Conservation (phyloP, 53 echinoderm and acorn worm species). For the Henricia sp. region DNA sequence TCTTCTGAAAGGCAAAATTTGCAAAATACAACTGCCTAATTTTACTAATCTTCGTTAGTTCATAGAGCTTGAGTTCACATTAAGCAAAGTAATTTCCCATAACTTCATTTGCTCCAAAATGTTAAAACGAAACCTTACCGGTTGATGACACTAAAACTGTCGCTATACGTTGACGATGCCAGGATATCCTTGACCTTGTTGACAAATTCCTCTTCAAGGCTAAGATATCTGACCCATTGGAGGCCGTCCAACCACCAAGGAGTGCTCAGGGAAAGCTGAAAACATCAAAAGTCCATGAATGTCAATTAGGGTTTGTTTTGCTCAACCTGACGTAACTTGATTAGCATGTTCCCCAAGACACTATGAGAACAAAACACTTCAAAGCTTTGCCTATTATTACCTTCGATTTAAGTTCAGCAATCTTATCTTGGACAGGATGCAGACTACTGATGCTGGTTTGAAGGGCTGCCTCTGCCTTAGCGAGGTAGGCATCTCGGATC, state of each 20-base stretch:
- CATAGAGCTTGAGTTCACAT: not conserved
- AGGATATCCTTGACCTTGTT: conserved; percentile 78
- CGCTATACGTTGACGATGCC: conserved; percentile 37
- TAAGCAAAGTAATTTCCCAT: not conserved
- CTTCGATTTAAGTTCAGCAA: conserved; percentile 62
- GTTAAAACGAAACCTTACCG: conserved; percentile 61
- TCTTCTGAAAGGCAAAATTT: too few species aligned
- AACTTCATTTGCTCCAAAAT: not conserved
- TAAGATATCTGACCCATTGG: conserved; percentile 56
- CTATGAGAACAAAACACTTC: not conserved
- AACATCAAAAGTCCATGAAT: conserved; percentile 9
- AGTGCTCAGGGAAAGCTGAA: conserved; percentile 54
- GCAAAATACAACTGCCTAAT: too few species aligned
- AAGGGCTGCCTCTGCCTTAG: conserved; percentile 67
- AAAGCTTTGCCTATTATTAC: too few species aligned
- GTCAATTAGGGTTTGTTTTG: conserved; percentile 1
- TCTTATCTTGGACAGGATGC: conserved; percentile 74
- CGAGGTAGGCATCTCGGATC: conserved; percentile 73
- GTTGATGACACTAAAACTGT: conserved; percentile 66
- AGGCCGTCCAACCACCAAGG: conserved; percentile 92
- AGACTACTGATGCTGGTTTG: conserved; percentile 51
- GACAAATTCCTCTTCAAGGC: conserved; percentile 73
- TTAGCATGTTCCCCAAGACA: not conserved
- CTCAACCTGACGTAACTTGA: too few species aligned
- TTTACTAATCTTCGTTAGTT: too few species aligned